Conservation (phyloP, 2,888 invertebrate species). For the Drosophila putrida region DNA sequence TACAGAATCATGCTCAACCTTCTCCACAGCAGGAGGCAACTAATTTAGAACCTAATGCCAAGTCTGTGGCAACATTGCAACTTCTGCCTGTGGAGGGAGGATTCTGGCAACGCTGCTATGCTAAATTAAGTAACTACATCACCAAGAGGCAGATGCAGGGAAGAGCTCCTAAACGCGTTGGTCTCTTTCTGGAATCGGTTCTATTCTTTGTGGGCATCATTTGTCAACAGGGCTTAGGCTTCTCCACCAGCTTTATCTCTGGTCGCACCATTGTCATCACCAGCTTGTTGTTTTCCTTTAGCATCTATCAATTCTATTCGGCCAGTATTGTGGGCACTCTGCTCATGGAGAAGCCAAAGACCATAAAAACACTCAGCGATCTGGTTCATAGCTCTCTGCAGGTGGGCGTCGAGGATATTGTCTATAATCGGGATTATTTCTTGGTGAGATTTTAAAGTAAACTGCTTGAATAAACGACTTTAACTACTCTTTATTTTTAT, state of each 20-base stretch:
- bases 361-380: slow-evolving; percentile 87
- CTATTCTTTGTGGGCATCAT: slow-evolving; percentile 85
- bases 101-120: slow-evolving; percentile 51
- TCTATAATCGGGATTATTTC: slow-evolving; percentile 89
- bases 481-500: too few relatives aligned
- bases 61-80: slow-evolving; percentile 23
- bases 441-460: slow-evolving; percentile 85
- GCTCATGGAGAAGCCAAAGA: slow-evolving; percentile 88
- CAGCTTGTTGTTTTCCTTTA: slow-evolving; percentile 87
- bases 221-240: slow-evolving; percentile 86
- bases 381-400: slow-evolving; percentile 87
- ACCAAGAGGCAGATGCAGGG: slow-evolving; percentile 34
- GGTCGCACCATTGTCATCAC: slow-evolving; percentile 87
- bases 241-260: slow-evolving; percentile 85
- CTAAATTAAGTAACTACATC: slow-evolving; percentile 49
- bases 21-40: slow-evolving; percentile 10
- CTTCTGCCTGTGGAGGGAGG: slow-evolving; percentile 30
- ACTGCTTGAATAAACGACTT: background rate
- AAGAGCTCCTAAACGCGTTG: slow-evolving; percentile 55
- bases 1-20: slow-evolving; percentile 3
- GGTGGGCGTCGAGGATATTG: slow-evolving; percentile 88
- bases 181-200: slow-evolving; percentile 81
- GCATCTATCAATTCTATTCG: slow-evolving; percentile 90
- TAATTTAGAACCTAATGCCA: slow-evolving; percentile 1
- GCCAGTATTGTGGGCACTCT: slow-evolving; percentile 89